These are phyloP conservation scores for Papilio dardanus DNA, from an alignment of 1,140 invertebrate genomes.

Conservation along the genomic window DNA sequence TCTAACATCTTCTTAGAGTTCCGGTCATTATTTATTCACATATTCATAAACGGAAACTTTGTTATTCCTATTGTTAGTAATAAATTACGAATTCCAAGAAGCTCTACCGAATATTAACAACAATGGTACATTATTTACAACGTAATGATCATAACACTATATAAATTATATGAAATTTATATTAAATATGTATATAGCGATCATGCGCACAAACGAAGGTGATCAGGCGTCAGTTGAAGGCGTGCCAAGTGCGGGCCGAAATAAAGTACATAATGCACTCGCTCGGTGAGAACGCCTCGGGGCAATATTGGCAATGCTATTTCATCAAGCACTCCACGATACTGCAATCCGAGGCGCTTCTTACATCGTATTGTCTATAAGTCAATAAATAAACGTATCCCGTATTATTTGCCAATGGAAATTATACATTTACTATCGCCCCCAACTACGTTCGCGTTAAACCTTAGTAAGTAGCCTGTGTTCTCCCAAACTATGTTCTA, in stretches of 20 bases:
- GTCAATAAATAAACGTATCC: constrained; percentile 6
- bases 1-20: not conserved
- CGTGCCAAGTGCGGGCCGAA: constrained; percentile 62
- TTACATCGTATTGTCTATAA: constrained; percentile 19
- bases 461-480: too few relatives aligned
- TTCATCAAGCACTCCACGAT: not conserved
- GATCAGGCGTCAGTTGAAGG: constrained; percentile 63
- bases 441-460: too few relatives aligned
- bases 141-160: not conserved
- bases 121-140: not conserved
- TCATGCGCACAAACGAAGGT: constrained; percentile 57
- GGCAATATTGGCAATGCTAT: not conserved
- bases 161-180: not conserved
- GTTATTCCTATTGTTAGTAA: too few relatives aligned
- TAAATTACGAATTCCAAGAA: not conserved
- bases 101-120: not conserved
- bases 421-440: not conserved
- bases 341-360: constrained; percentile 19
- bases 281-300: constrained; percentile 5
- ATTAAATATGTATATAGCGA: constrained; percentile 35
- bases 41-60: too few relatives aligned
- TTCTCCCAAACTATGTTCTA: too few relatives aligned
- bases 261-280: constrained; percentile 54
- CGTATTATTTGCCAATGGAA: constrained; percentile 5
- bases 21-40: not conserved